Percentiles rank a stretch among this genome's conserved stretches.
Conservation (phyloP, 92 coral and sea anemone genomes). For the Parazoanthus swiftii region DNA sequence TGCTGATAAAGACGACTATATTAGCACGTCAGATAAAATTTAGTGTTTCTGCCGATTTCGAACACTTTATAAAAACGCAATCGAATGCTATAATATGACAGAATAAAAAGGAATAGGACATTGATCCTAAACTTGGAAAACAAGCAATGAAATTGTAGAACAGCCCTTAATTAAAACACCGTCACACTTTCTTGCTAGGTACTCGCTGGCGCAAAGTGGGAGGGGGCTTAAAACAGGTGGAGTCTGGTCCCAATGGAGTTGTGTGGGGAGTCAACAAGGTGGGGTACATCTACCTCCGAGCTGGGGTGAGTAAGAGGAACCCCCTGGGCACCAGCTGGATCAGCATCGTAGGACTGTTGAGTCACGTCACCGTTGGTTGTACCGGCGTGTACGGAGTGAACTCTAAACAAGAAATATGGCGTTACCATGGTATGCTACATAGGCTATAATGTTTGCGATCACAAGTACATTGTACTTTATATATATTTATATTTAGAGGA, state of each 20-base stretch:
- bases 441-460: too few species aligned
- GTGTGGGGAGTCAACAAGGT: conserved; percentile 4
- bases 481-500: too few species aligned
- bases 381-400: conserved; percentile 20
- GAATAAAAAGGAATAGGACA: too few species aligned
- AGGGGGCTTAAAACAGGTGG: background rate
- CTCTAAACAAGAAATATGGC: background rate
- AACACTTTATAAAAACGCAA: too few species aligned
- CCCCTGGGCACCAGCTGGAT: background rate
- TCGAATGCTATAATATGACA: too few species aligned
- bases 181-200: background rate
- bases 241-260: background rate
- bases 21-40: too few species aligned
- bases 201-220: background rate
- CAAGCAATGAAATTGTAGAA: too few species aligned
- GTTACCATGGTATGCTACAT: conserved; percentile 9
- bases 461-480: background rate
- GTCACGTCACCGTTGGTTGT: conserved; percentile 10
- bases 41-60: too few species aligned
- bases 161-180: background rate
- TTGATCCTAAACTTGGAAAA: too few species aligned
- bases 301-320: background rate
- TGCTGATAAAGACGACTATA: too few species aligned
- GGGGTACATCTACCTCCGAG: background rate
- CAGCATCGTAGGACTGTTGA: background rate